These are phyloP conservation scores for Pegea sp. DNA, from an alignment of 23 tunicate species.

Conservation along the genomic window DNA sequence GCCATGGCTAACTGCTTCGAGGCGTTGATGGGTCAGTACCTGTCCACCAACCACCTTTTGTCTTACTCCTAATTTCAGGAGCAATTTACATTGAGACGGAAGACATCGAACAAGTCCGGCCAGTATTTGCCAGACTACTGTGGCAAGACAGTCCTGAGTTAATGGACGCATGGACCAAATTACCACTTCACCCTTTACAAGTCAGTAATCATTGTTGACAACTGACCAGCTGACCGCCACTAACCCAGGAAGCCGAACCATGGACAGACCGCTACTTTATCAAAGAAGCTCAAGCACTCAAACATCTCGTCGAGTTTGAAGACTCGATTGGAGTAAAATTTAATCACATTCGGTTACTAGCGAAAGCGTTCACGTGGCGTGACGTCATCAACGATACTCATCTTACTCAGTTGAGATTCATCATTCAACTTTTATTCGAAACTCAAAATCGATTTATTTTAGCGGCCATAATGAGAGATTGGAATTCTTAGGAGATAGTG, in stretches of 20 bases:
- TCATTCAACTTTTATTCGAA: too few species aligned
- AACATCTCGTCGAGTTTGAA: conserved; percentile 61
- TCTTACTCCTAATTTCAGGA: conserved; percentile 5
- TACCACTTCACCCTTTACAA: conserved; percentile 76
- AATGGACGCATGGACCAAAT: conserved; percentile 45
- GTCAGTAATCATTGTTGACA: conserved; percentile 4
- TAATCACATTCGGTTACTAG: conserved; percentile 62
- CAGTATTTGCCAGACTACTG: conserved; percentile 48
- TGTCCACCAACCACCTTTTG: background rate
- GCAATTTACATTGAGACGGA: conserved; percentile 80
- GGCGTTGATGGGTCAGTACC: conserved; percentile 53
- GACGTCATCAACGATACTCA: conserved; percentile 61
- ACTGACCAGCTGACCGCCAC: background rate
- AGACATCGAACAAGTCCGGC: conserved; percentile 50
- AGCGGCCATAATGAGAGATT: conserved; percentile 91
- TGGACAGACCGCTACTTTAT: conserved; percentile 50
- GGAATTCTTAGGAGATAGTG: conserved; percentile 88
- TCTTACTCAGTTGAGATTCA: conserved; percentile 64
- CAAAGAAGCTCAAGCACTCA: conserved; percentile 29
- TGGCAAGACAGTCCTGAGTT: conserved; percentile 37
- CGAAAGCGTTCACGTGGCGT: conserved; percentile 87
- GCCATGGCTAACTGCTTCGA: conserved; percentile 99
- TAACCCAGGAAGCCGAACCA: conserved; percentile 57
- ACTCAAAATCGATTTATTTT: background rate
- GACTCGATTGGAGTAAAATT: conserved; percentile 72